Percentiles rank a stretch among this genome's conserved stretches.
These are phyloP conservation scores for Scarus forsteni DNA, from an alignment of 2,797 vertebrate genomes.

Conservation along the genomic window DNA sequence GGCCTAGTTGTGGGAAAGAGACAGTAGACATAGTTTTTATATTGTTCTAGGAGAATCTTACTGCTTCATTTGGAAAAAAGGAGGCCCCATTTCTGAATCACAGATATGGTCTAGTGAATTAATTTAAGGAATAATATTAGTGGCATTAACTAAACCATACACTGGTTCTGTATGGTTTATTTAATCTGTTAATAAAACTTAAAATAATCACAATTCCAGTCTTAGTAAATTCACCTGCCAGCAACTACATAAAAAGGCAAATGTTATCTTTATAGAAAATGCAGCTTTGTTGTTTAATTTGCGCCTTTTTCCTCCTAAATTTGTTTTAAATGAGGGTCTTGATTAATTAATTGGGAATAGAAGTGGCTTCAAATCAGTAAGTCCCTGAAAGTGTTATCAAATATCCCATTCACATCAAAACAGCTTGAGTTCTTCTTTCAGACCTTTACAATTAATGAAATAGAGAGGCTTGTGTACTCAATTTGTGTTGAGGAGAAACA, in stretches of 20 bases:
- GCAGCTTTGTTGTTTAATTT: not conserved
- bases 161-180: constrained; percentile 21
- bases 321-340: no score
- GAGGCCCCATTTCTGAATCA: constrained; percentile 59
- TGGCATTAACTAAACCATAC: not conserved
- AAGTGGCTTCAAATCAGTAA: not conserved
- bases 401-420: no score
- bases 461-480: no score
- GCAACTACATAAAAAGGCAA: not conserved
- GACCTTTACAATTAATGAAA: no score
- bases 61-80: constrained; percentile 49
- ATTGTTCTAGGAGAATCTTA: constrained; percentile 68
- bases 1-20: constrained; percentile 65
- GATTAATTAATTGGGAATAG: not conserved
- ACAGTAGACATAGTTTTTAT: constrained; percentile 79
- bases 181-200: constrained; percentile 34
- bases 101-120: constrained; percentile 60
- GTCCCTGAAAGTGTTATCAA: no score
- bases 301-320: not conserved
- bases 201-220: constrained; percentile 28
- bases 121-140: constrained; percentile 63
- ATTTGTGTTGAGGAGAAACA: no score
- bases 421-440: no score
- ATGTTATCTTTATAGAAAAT: not conserved
- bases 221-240: not conserved